phyloP scores from a whole-genome alignment of 2,888 invertebrate species.

The Periphyllus acericola region DNA sequence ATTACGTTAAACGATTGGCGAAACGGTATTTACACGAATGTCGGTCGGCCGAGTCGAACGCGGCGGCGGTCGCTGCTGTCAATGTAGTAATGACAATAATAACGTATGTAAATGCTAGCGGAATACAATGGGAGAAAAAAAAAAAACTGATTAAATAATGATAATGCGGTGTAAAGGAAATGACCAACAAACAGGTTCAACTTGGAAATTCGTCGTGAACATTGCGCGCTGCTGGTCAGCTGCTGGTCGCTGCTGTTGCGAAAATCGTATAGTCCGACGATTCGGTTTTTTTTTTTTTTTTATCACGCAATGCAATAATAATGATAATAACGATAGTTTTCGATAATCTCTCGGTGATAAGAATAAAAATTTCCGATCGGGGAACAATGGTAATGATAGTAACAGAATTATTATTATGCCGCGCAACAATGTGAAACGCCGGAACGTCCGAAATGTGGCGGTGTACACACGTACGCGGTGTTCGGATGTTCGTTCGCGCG shows the following conservation, averaged over 20 bases:
- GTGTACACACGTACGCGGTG: too few relatives aligned
- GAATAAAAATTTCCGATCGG: too few relatives aligned
- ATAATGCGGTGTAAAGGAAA: conserved; percentile 10
- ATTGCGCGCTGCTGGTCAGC: conserved; percentile 20
- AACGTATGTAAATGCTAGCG: background rate
- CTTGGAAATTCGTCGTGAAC: conserved; percentile 23
- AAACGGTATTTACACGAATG: background rate
- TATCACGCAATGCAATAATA: background rate
- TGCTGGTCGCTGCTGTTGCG: background rate
- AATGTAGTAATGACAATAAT: background rate
- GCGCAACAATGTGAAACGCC: too few relatives aligned
- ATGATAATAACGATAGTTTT: background rate
- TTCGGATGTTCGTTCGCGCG: too few relatives aligned
- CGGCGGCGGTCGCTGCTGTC: background rate
- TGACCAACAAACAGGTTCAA: conserved; percentile 51
- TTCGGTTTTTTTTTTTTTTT: background rate
- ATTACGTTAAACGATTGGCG: background rate
- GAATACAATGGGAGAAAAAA: too few relatives aligned
- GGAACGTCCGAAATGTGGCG: too few relatives aligned
- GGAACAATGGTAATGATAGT: too few relatives aligned
- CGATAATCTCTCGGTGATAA: too few relatives aligned
- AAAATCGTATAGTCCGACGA: background rate
- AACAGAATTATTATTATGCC: too few relatives aligned
- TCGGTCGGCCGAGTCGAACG: background rate
- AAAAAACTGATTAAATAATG: background rate